phyloP scores from a whole-genome alignment of 2,113 vertebrate genomes.

The Ctenodactylus gundi region DNA sequence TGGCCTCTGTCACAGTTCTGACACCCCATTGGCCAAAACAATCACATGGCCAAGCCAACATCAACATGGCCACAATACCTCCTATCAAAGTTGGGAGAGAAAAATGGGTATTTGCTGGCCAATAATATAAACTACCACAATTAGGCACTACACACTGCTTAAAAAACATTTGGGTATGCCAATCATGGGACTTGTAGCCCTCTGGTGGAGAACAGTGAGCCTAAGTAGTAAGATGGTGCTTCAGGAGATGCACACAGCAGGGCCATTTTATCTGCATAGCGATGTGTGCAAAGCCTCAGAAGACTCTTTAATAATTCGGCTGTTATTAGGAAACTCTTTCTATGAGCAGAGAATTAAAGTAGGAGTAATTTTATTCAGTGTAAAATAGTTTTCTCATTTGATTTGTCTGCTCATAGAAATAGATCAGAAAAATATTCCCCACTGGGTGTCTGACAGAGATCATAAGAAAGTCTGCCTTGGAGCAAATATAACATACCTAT shows the following conservation, averaged over 20 bases:
- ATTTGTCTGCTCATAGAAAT: conserved; percentile 1
- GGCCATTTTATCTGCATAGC: neutral
- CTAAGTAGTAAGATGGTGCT: neutral
- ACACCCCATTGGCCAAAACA: neutral
- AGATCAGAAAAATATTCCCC: neutral
- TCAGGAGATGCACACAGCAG: neutral
- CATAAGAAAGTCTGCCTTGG: neutral
- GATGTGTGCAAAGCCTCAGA: neutral
- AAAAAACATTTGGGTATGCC: neutral
- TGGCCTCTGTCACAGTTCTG: neutral
- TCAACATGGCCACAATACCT: neutral
- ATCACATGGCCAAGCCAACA: neutral
- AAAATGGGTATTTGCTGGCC: neutral
- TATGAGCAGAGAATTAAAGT: neutral
- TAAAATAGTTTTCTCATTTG: conserved; percentile 14
- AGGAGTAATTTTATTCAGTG: neutral
- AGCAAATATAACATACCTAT: neutral
- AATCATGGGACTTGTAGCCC: neutral
- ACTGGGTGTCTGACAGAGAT: neutral
- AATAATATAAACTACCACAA: neutral
- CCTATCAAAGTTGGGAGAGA: neutral
- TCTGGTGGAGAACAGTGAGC: neutral
- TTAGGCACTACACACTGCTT: neutral
- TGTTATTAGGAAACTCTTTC: neutral
- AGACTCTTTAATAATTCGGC: neutral